Evolutionary conservation across 2,888 invertebrate genomes (phyloP).

Genomic region (Leucophenga maculata): DNA sequence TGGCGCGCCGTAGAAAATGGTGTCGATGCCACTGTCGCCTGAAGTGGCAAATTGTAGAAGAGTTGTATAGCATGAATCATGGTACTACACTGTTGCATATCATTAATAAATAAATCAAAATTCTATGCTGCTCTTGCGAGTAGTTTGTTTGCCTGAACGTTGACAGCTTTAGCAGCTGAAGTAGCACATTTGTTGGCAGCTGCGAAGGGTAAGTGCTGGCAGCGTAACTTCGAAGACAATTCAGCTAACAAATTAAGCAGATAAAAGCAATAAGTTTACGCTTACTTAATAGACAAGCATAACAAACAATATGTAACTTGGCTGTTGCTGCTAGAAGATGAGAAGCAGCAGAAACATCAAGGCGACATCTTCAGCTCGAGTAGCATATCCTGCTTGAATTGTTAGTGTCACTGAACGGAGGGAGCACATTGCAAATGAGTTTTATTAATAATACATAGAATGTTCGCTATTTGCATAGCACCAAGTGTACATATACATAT

Average conservation of each 20-base stretch:
- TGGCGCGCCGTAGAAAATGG: constrained; percentile 40
- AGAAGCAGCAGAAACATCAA: constrained; percentile 18
- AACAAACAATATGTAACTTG: constrained; percentile 34
- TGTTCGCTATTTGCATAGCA: too few relatives aligned
- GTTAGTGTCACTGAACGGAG: too few relatives aligned
- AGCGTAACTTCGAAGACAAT: constrained; percentile 22
- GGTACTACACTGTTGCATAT: constrained; percentile 53
- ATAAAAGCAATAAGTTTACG: constrained; percentile 53
- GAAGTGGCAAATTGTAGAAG: not conserved
- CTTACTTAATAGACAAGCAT: constrained; percentile 52
- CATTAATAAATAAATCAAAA: constrained; percentile 68
- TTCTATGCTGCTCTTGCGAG: constrained; percentile 44
- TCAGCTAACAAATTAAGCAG: constrained; percentile 60
- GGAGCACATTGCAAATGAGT: too few relatives aligned
- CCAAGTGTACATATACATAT: not conserved
- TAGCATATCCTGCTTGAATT: too few relatives aligned
- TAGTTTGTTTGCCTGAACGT: constrained; percentile 43
- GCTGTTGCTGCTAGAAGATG: too few relatives aligned
- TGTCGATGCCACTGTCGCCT: constrained; percentile 18
- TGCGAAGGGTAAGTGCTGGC: too few relatives aligned
- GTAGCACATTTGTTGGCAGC: not conserved
- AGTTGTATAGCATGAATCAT: not conserved
- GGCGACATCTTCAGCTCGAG: not conserved
- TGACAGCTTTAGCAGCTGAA: constrained; percentile 3
- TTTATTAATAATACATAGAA: too few relatives aligned